These are phyloP conservation scores for Echinometra lucunter DNA, from an alignment of 53 echinoderm and acorn worm species.

Conservation along the genomic window DNA sequence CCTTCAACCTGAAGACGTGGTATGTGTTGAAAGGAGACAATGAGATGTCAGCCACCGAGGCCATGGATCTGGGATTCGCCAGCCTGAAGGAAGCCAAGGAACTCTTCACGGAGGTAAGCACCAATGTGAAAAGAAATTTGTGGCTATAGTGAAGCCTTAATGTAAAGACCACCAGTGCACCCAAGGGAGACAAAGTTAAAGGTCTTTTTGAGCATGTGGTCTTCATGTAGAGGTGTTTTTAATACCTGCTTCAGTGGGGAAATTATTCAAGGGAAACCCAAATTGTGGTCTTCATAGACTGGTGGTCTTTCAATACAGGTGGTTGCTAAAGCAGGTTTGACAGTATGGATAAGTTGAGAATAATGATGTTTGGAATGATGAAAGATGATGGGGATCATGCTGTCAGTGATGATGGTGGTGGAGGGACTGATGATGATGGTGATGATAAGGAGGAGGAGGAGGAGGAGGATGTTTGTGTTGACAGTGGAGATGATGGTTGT, in stretches of 20 bases:
- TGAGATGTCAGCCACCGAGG: conserved; percentile 76
- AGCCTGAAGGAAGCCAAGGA: conserved; percentile 87
- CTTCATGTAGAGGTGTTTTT: not conserved
- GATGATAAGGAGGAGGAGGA: not conserved
- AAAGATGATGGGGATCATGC: not conserved
- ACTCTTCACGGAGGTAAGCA: conserved; percentile 79
- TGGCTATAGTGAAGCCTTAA: too few relatives aligned
- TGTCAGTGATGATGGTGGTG: not conserved
- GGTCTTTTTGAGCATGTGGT: not conserved
- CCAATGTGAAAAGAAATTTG: too few relatives aligned
- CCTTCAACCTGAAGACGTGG: conserved; percentile 89
- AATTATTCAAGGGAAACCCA: too few relatives aligned
- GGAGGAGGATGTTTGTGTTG: not conserved
- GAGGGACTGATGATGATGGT: not conserved
- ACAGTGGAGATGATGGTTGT: not conserved
- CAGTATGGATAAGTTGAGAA: not conserved
- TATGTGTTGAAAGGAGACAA: conserved; percentile 81
- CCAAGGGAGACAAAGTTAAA: not conserved
- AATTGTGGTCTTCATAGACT: too few relatives aligned
- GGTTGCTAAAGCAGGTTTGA: too few relatives aligned
- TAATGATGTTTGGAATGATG: not conserved
- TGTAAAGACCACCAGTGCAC: not conserved
- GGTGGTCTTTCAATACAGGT: too few relatives aligned
- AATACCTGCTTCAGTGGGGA: too few relatives aligned
- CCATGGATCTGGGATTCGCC: conserved; percentile 77